Percentiles rank a stretch among this genome's conserved stretches.
Conservation (phyloP, 37 sponge, comb jelly and placozoan genomes). For the Oscarella lobularis region DNA sequence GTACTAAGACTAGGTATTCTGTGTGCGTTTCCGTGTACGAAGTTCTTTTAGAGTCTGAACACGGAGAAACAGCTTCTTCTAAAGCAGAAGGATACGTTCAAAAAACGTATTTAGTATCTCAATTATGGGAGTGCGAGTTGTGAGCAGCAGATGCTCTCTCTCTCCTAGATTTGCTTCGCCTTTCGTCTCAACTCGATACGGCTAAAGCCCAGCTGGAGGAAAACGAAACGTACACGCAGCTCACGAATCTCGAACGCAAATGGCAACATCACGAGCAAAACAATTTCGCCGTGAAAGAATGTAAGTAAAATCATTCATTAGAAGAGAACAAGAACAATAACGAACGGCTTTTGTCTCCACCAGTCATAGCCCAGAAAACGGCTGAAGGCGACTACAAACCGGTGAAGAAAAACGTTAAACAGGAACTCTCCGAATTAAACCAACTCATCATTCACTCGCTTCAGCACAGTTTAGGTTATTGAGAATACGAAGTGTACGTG, state of each 20-base stretch:
- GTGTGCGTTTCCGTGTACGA: too few relatives aligned
- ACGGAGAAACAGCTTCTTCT: constrained; percentile 38
- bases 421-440: not conserved
- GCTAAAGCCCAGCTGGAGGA: constrained; percentile 44
- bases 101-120: constrained; percentile 27
- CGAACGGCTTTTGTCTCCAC: too few relatives aligned
- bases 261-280: constrained; percentile 88
- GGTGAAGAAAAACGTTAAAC: not conserved
- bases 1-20: too few relatives aligned
- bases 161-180: constrained; percentile 31
- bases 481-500: not conserved
- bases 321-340: too few relatives aligned
- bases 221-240: constrained; percentile 79
- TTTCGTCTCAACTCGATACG: constrained; percentile 36
- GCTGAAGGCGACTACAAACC: not conserved
- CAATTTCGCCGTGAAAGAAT: constrained; percentile 89
- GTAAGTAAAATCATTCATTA: constrained; percentile 23
- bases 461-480: too few relatives aligned
- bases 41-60: constrained; percentile 27
- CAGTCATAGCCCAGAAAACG: not conserved
- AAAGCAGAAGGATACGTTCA: constrained; percentile 16
- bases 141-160: too few relatives aligned
- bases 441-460: not conserved
- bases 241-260: constrained; percentile 75
- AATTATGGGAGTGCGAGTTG: too few relatives aligned